phyloP scores from a whole-genome alignment of 2,113 vertebrate genomes.

The Petrocephalus microphthalmus region DNA sequence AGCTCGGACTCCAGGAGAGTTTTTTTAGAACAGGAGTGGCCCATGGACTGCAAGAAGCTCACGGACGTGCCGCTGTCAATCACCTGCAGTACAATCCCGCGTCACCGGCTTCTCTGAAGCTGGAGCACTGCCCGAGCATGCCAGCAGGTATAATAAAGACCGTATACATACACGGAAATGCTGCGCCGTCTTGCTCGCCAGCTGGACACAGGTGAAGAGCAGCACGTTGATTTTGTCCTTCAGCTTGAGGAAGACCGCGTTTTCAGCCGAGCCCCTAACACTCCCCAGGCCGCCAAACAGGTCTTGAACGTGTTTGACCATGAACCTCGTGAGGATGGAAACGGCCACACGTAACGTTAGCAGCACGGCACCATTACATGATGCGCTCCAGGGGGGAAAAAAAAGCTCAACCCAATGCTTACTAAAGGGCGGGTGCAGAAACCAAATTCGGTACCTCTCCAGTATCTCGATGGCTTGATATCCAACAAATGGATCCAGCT shows the following conservation, averaged over 20 bases:
- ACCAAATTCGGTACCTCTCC: conserved; percentile 47
- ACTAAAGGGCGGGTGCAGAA: background rate
- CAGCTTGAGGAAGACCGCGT: conserved; percentile 55
- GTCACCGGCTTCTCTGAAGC: background rate
- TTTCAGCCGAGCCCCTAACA: conserved; percentile 41
- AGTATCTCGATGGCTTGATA: conserved; percentile 61
- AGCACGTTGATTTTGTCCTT: conserved; percentile 62
- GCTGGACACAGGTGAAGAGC: conserved; percentile 77
- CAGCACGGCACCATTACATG: background rate
- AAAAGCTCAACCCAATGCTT: background rate
- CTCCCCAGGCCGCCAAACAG: conserved; percentile 39
- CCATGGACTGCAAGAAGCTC: conserved; percentile 69
- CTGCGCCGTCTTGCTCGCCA: conserved; percentile 84
- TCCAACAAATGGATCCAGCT: conserved; percentile 50
- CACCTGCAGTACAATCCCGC: conserved; percentile 50
- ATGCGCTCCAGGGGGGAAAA: background rate
- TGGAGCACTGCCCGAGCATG: background rate
- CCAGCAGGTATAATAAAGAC: too few species aligned
- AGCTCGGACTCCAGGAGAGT: conserved; percentile 77
- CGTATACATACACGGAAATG: conserved; percentile 64
- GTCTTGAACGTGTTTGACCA: conserved; percentile 68
- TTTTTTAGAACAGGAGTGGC: conserved; percentile 65
- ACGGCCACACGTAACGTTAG: background rate
- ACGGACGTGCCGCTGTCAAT: conserved; percentile 67
- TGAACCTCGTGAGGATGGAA: conserved; percentile 63